Conservation (phyloP, 1,140 invertebrate genomes). For the Diorhabda elongata region DNA sequence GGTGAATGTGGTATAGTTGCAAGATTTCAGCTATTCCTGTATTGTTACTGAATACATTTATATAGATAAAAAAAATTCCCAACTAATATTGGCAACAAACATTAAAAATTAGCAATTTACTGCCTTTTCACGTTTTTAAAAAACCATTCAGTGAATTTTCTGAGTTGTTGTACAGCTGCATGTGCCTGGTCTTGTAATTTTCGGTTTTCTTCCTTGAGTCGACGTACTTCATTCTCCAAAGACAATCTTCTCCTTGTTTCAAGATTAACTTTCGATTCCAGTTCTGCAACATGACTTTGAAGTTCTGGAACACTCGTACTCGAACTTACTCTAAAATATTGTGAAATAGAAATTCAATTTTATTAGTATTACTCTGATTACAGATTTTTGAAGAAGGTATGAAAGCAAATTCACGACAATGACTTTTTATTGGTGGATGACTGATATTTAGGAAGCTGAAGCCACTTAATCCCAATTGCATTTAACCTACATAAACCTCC, state of each 20-base stretch:
- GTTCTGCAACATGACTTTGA: conserved; percentile 58
- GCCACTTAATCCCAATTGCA: too few species aligned
- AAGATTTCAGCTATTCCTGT: too few species aligned
- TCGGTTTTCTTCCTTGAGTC: conserved; percentile 78
- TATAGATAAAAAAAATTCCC: neutral
- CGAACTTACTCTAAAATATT: conserved; percentile 36
- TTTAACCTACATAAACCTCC: too few species aligned
- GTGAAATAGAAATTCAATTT: neutral
- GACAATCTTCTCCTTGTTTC: conserved; percentile 60
- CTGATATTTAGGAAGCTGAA: too few species aligned
- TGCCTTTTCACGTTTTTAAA: conserved; percentile 82
- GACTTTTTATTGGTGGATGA: too few species aligned
- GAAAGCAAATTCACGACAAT: too few species aligned
- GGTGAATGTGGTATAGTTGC: too few species aligned
- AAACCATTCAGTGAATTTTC: conserved; percentile 91
- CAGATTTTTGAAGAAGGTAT: too few species aligned
- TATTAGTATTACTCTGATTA: too few species aligned
- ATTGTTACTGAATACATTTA: too few species aligned
- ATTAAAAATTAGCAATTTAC: conserved; percentile 34
- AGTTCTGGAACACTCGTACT: conserved; percentile 55
- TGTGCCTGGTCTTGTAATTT: conserved; percentile 84
- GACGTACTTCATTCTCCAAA: conserved; percentile 68
- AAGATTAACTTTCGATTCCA: conserved; percentile 60
- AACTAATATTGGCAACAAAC: neutral
- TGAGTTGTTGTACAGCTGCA: conserved; percentile 80